Base-by-base conservation (phyloP, 1,140 invertebrate species). In the Drosophila albomicans region DNA sequence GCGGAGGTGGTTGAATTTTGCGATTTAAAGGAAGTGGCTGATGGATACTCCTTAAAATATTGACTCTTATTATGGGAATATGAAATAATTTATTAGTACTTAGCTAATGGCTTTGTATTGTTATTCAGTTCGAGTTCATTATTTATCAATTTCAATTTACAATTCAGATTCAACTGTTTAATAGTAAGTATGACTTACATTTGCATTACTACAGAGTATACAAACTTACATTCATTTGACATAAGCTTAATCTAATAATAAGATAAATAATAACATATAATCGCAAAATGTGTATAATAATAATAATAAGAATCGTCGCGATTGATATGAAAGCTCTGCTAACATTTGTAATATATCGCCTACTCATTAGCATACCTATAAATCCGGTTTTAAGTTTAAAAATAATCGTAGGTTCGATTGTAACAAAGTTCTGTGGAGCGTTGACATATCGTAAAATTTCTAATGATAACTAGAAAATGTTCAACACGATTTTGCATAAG, bases 281-380 rank as follows among this genome's bases (percentile, higher is more conserved):
- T 38, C 35, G 35, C 7, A 6, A 32, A 7, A 32, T 32, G 30
- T 32, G 30, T 32, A 32, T 7, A 32, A 4, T 25, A 6, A 32
- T 25, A 6, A 32, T 1, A 0, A n/a, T 2, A n/a, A 1, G 5
- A 13, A 43, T 43, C 41, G 3, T 7, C 4, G 38, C 41, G 51
- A 57, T 51, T 51, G 65, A 66, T 57, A 20, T 28, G 54, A 51
- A 35, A 52, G n/a, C 56, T 20, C 13, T 28, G 30, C 6, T 51
- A 57, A 66, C 35, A 49, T 28, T 28, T 66, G 35, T 51, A 57
- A 65, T 49, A 46, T 46, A 54, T 46, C 48, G 46, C 46, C 54
- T 38, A 11, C n/a, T 5, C 63, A 72, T 72, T 72, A 45, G 45
- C 63, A 72, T 72, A 58, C n/a, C n/a, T 16, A 35, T 71, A 57